Evolutionary conservation across 2,888 invertebrate species (phyloP), one percentile per base, ranked within the genome.

Genomic region (Melitaea athalia): DNA sequence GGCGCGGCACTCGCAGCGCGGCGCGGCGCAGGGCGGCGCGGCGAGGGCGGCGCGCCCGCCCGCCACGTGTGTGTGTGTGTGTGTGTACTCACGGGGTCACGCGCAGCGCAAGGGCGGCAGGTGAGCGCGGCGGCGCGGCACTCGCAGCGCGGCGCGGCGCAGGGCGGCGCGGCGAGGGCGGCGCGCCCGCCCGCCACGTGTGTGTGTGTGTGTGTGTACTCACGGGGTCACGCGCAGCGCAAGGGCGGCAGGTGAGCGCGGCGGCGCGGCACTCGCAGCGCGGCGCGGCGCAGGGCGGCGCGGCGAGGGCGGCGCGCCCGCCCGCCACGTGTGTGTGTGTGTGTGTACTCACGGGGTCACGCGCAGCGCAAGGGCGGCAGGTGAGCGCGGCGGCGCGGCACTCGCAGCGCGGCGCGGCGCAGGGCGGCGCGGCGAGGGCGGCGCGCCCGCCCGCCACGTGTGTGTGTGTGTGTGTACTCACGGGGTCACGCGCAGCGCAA

Each of bases 241-340:
- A 90, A 11, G 89, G 86, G 0, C 84, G 75, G 79, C 92, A 92
- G 70, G 80, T 77, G 71, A 92, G 81, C 0, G 84, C 69, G 0
- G 82, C 83, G 72, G 84, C 85, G 75, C 89, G 83, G 69, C 92
- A 93, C 84, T 92, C 92, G 84, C 92, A 93, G 78, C 86, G 83
- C 73, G 86, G 85, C 17, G 82, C 72, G 15, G 68, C 72, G 60
- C 84, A 83, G 8, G 81, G 81, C 64, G 86, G 80, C 1, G 65
- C 61, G 0, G 77, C 67, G 43, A 74, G 76, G 50, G 80, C 79
- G 15, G 75, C 77, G 10, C 84, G 77, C 10, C 84, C 87, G 14
- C n/a, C n/a, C n/a, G n/a, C n/a, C n/a, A n/a, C n/a, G n/a, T 33
- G 33, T n/a, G 55, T 64, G n/a, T 33, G 47, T 11, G 47, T 24